A percentile compares a stretch with the other conserved stretches of the same genome.
phyloP scores from a whole-genome alignment of 1,140 invertebrate genomes.

The Ceratina calcarata region DNA sequence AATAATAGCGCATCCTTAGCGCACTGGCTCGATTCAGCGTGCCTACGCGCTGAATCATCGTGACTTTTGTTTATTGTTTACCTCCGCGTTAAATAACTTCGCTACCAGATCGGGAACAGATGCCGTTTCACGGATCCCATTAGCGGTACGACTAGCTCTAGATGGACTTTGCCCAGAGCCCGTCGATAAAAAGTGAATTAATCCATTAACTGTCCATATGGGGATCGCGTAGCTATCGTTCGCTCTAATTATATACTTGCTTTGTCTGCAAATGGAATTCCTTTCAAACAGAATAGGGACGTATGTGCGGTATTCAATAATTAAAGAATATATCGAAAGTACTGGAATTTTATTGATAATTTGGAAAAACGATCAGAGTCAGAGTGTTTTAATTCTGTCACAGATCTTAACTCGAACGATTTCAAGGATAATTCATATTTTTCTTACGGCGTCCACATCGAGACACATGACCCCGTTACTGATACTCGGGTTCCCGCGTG shows the following conservation, averaged over 20 bases:
- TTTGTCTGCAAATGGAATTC: too few relatives aligned
- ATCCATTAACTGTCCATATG: too few relatives aligned
- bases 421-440: too few relatives aligned
- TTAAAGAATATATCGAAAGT: too few relatives aligned
- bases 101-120: constrained; percentile 2
- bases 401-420: too few relatives aligned
- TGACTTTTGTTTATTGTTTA: constrained; percentile 42
- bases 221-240: neutral
- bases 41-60: constrained; percentile 27
- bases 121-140: neutral
- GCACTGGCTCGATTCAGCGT: constrained; percentile 1
- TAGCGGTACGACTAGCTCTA: neutral
- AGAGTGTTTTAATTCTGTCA: too few relatives aligned
- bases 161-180: neutral
- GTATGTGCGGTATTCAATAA: too few relatives aligned
- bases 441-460: neutral
- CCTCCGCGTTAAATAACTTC: constrained; percentile 1
- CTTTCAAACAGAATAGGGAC: too few relatives aligned
- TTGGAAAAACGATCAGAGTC: too few relatives aligned
- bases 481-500: neutral
- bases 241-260: too few relatives aligned
- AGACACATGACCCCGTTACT: neutral
- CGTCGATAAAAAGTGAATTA: neutral
- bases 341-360: too few relatives aligned
- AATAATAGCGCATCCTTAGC: constrained; percentile 31